phyloP scores from a whole-genome alignment of 2,113 vertebrate genomes.

The Bathybates hornii region DNA sequence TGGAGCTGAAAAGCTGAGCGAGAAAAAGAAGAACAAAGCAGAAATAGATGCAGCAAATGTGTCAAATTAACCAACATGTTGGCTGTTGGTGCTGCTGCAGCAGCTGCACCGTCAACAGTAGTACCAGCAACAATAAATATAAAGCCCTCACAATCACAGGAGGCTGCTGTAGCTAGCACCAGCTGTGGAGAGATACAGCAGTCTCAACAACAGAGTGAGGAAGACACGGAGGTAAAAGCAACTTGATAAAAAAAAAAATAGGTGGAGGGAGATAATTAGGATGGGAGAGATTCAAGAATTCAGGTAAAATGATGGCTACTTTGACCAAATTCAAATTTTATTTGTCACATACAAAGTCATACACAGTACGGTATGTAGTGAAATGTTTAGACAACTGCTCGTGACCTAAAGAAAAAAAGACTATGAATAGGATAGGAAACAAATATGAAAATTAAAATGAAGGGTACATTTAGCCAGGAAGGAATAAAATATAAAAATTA shows the following conservation, averaged over 20 bases:
- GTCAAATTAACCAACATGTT: background rate
- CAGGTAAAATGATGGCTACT: rapidly evolving
- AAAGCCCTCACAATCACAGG: background rate
- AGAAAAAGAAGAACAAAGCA: background rate
- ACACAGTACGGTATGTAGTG: too few relatives aligned
- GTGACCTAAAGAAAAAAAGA: too few relatives aligned
- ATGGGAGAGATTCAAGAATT: background rate
- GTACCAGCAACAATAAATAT: background rate
- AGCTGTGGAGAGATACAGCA: background rate
- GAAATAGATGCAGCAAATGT: background rate
- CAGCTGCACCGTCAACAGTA: background rate
- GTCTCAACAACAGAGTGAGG: background rate
- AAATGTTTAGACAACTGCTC: too few relatives aligned
- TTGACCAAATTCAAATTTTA: background rate
- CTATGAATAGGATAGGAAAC: too few relatives aligned
- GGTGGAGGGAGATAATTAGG: background rate
- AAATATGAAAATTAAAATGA: too few relatives aligned
- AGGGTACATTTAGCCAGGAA: too few relatives aligned
- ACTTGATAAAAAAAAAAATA: background rate
- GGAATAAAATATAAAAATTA: too few relatives aligned
- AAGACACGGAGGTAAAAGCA: rapidly evolving
- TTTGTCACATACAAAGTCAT: too few relatives aligned
- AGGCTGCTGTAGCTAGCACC: background rate
- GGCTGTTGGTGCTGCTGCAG: background rate
- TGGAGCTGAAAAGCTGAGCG: background rate